Base-by-base conservation (phyloP, 2,797 vertebrate species). In the Galago senegalensis region DNA sequence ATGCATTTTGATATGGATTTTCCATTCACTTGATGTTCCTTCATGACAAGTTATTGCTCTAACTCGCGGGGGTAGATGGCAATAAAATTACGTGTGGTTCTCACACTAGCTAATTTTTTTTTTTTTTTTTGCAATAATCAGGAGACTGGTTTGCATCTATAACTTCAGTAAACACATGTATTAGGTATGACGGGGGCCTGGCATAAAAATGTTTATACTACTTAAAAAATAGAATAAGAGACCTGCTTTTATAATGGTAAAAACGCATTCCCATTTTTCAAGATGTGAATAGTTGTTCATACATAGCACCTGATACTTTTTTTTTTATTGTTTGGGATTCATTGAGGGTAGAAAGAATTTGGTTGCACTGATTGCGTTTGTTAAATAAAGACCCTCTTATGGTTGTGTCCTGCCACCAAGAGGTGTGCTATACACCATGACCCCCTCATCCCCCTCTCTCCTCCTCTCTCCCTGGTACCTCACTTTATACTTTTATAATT, bases 1-100 rank as follows among this genome's bases (percentile, higher is more conserved):
- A 58, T 27, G 80, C 86, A 83, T 81, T 97, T 95, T 87, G 92
- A 89, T 92, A 95, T 34, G 82, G 86, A 77, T 95, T 96, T 97
- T 86, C 96, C 93, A 96, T 95, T 88, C 73, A 87, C 73, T 85
- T 83, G 93, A 91, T 95, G 85, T 46, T 84, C 81, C 88, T 96
- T 96, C 95, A 72, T 76, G 93, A 95, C 85, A 93, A 92, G 67
- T 93, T 96, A 92, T 77, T 69, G 79, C 87, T 87, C 89, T 82
- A 83, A 93, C 37, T 97, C 56, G 23, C 16, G 58, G 18, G 27
- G 58, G 34, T 8, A 73, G 75, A 94, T 11, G 77, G 63, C 80
- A 85, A 73, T 85, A 93, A 95, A 94, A 96, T 34, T 25, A 76
- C 10, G 25, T 34, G 87, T 73, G 25, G 23, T 67, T 89, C 69